These are phyloP conservation scores for Eupristina koningsbergeri DNA, from an alignment of 1,140 invertebrate species.

Conservation along the genomic window DNA sequence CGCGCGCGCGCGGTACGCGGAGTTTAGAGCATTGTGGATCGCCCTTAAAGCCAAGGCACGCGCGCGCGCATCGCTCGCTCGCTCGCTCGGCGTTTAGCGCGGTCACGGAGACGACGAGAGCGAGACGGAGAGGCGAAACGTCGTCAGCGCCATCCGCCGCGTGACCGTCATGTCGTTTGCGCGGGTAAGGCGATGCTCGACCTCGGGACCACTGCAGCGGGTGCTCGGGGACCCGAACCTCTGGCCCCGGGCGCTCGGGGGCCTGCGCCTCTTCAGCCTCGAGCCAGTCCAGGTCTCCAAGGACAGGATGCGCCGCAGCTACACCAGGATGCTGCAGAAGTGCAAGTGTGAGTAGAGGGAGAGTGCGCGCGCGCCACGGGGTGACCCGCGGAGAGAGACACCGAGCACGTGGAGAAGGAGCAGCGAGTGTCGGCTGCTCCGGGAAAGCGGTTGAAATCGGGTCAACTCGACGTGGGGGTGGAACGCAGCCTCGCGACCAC, in stretches of 20 bases:
- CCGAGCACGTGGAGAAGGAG: background rate
- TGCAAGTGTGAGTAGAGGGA: constrained; percentile 67
- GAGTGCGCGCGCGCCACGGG: background rate
- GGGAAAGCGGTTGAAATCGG: background rate
- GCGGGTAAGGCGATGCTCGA: constrained; percentile 1
- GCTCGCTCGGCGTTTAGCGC: too few relatives aligned
- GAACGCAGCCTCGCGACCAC: background rate
- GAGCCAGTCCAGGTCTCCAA: constrained; percentile 44
- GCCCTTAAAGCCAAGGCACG: background rate
- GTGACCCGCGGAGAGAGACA: background rate
- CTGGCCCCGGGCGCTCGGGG: background rate
- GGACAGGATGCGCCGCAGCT: constrained; percentile 64
- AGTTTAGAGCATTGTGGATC: background rate
- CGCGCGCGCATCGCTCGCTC: background rate
- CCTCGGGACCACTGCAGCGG: background rate
- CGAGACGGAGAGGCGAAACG: background rate
- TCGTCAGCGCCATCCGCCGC: constrained; percentile 47
- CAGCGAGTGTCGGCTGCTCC: constrained; percentile 8
- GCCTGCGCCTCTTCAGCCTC: constrained; percentile 7
- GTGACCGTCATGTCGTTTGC: constrained; percentile 43
- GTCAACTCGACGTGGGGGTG: background rate
- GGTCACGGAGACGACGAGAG: background rate
- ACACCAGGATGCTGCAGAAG: constrained; percentile 64
- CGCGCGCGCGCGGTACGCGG: background rate
- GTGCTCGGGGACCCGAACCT: background rate